Evolutionary conservation across 2,888 invertebrate species (phyloP), one percentile per base, ranked within the genome.

Genomic region (Tetramorium bicarinatum): DNA sequence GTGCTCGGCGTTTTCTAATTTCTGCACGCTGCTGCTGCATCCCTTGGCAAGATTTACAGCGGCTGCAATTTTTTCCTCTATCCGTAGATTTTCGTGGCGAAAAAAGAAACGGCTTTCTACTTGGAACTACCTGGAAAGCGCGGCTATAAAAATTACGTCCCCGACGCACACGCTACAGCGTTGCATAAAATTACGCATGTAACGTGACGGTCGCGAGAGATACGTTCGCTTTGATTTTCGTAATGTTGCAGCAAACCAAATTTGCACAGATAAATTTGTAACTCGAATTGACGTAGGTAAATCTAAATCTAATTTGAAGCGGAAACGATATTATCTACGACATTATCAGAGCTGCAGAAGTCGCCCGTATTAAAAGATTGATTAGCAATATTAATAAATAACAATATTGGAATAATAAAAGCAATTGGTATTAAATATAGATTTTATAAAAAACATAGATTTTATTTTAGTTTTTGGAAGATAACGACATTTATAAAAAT

Each of bases 1-100:
- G 52, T 47, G 54, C 66, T 25, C 61, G 47, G 49, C 47, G 38
- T 72, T 84, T 84, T 84, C 75, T 77, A 76, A 86, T 76, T 82
- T 84, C 29, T 47, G n/a, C 69, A 49, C 41, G n/a, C 41, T n/a
- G 49, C 41, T n/a, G 49, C 66, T 52, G 25, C 38, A 52, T 75
- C 38, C 66, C 64, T 18, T 72, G 38, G 18, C 59, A 54, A 49
- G 66, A 71, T 79, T 38, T 84, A 81, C 69, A 29, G 59, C 54
- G 13, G 49, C 49, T 61, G 67, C 67, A n/a, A 67, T 44, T 77
- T 69, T 77, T 77, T 38, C 61, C 61, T n/a, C 52, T 15, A 38
- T 49, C 15, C 13, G 49, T 49, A 52, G 18, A 18, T 76, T 69
- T 77, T 15, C 18, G n/a, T n/a, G 41, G 29, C 9, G 18, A 34